Conservation (phyloP, 2,888 invertebrate species). For the Emesis russula region DNA sequence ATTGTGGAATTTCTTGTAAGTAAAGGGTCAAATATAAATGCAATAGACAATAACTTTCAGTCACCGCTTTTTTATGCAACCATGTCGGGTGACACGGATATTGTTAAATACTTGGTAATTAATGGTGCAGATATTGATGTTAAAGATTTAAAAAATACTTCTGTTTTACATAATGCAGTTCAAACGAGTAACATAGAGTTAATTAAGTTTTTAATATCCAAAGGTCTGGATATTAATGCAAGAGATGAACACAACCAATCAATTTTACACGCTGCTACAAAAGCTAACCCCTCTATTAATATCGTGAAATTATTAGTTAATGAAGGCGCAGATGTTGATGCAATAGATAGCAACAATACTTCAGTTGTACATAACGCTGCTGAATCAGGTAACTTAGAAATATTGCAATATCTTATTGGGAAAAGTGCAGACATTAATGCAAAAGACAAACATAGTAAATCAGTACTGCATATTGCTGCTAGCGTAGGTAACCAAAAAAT, state of each 20-base stretch:
- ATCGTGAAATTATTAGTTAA: too few relatives aligned
- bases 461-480: neutral
- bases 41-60: too few relatives aligned
- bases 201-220: neutral
- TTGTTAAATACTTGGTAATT: too few relatives aligned
- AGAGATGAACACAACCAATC: neutral
- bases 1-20: too few relatives aligned
- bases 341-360: too few relatives aligned
- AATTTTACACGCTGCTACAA: neutral
- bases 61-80: too few relatives aligned
- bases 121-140: too few relatives aligned
- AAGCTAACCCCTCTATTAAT: too few relatives aligned
- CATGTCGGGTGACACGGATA: too few relatives aligned
- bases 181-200: neutral
- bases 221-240: neutral
- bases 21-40: too few relatives aligned
- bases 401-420: slow-evolving; percentile 26
- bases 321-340: too few relatives aligned
- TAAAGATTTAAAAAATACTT: too few relatives aligned
- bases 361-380: neutral
- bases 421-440: slow-evolving; percentile 20
- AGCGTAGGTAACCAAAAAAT: neutral
- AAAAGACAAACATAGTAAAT: slow-evolving; percentile 23
- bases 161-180: neutral
- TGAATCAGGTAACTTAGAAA: slow-evolving; percentile 20